Evolutionary conservation across 1,140 invertebrate genomes (phyloP).

Genomic region (Reticulitermes speratus): DNA sequence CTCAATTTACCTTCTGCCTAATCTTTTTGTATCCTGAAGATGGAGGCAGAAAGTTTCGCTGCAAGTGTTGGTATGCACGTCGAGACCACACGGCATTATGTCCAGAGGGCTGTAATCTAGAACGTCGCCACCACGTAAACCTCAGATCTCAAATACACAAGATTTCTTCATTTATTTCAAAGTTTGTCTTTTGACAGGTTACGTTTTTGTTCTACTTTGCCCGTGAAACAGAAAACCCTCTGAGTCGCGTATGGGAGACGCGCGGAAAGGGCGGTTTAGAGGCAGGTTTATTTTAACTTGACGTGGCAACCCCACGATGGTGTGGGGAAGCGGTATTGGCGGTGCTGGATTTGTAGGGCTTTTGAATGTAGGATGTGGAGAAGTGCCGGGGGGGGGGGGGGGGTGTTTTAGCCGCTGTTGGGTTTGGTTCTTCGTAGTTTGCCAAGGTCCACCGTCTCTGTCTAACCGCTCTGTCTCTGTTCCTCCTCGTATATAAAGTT

Average conservation of each 20-base stretch:
- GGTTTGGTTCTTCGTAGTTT: neutral
- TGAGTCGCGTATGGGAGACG: neutral
- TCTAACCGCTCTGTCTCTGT: neutral
- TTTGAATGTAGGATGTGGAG: neutral
- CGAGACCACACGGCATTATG: no score
- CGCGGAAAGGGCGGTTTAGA: neutral
- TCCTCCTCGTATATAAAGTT: neutral
- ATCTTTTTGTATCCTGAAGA: no score
- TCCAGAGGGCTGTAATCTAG: no score
- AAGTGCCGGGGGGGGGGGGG: neutral
- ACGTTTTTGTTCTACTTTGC: neutral
- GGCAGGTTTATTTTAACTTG: neutral
- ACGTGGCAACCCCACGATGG: neutral
- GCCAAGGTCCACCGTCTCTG: neutral
- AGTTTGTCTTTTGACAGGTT: neutral
- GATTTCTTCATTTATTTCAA: neutral
- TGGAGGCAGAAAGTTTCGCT: no score
- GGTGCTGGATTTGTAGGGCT: neutral
- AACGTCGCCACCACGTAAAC: no score
- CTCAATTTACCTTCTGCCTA: no score
- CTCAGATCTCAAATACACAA: neutral
- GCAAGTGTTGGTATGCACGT: no score
- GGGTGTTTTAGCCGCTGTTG: neutral
- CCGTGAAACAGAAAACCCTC: neutral
- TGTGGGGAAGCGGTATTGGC: slow-evolving; percentile 5